These are phyloP conservation scores for Phalacrocorax brasilianus DNA, from an alignment of 2,113 vertebrate species.

Conservation along the genomic window DNA sequence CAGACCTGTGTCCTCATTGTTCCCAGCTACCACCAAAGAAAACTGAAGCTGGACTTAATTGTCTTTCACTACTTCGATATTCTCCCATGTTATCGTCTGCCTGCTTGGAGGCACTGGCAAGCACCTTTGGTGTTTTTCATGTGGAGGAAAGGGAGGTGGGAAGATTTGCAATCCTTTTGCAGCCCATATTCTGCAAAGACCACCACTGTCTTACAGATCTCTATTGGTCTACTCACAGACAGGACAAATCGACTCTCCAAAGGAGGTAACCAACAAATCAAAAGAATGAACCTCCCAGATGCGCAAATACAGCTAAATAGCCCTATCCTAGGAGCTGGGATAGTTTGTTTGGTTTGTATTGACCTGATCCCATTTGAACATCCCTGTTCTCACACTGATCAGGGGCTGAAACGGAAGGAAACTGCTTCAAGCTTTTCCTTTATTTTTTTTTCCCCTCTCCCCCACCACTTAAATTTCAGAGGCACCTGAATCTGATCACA, in stretches of 20 bases:
- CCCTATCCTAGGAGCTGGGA: background rate
- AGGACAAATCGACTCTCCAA: background rate
- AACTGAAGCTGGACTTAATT: background rate
- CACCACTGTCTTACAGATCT: background rate
- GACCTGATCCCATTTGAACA: constrained; percentile 46
- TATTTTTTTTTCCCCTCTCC: background rate
- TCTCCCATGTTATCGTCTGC: background rate
- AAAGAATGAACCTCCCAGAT: background rate
- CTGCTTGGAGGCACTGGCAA: background rate
- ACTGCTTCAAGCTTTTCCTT: constrained; percentile 52
- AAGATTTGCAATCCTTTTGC: background rate
- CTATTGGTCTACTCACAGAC: background rate
- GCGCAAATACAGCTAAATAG: background rate
- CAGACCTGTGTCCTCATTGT: background rate
- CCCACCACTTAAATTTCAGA: constrained; percentile 66
- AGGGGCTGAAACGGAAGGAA: constrained; percentile 66
- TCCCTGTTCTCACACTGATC: constrained; percentile 60
- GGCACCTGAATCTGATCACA: constrained; percentile 75
- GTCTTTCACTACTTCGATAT: background rate
- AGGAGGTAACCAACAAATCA: background rate
- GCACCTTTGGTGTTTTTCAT: background rate
- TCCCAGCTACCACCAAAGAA: background rate
- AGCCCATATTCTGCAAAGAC: background rate
- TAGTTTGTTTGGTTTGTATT: constrained; percentile 30
- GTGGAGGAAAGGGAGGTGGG: background rate